These are phyloP conservation scores for Bombus picipes DNA, from an alignment of 1,140 invertebrate genomes.

Conservation along the genomic window DNA sequence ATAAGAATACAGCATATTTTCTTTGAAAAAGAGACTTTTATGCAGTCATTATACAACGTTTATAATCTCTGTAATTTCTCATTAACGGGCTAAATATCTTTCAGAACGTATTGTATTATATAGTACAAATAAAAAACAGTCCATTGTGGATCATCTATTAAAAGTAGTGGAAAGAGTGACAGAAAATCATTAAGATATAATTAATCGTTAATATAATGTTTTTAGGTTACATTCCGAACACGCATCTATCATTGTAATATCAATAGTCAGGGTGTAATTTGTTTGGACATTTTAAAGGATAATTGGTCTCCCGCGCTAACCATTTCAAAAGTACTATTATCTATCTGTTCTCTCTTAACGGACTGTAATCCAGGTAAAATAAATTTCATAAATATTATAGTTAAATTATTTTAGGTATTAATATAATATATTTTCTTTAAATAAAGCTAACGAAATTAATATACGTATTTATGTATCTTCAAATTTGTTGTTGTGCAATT, in stretches of 20 bases:
- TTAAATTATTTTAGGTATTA: background rate
- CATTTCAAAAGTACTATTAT: slow-evolving; percentile 96
- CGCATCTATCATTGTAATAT: slow-evolving; percentile 99
- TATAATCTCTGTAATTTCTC: background rate
- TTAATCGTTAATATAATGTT: slow-evolving; percentile 31
- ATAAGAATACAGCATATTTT: background rate
- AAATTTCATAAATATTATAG: slow-evolving; percentile 1
- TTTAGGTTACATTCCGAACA: slow-evolving; percentile 96
- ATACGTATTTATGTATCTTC: background rate
- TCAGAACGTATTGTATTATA: background rate
- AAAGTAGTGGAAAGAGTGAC: background rate
- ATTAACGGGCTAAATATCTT: background rate
- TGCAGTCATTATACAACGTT: background rate
- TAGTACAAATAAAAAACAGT: background rate
- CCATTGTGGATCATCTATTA: background rate
- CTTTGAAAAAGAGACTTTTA: background rate
- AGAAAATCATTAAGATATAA: slow-evolving; percentile 1
- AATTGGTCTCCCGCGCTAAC: slow-evolving; percentile 98
- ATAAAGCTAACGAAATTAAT: background rate
- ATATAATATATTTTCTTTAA: background rate
- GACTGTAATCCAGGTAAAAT: slow-evolving; percentile 96
- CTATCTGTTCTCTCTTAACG: slow-evolving; percentile 97
- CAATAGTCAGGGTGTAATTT: slow-evolving; percentile 98
- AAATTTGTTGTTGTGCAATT: background rate
- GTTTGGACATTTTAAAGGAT: slow-evolving; percentile 97